Evolutionary conservation across 2,888 invertebrate species (phyloP), one percentile per base, ranked within the genome.

Genomic region (Desoria tigrina): DNA sequence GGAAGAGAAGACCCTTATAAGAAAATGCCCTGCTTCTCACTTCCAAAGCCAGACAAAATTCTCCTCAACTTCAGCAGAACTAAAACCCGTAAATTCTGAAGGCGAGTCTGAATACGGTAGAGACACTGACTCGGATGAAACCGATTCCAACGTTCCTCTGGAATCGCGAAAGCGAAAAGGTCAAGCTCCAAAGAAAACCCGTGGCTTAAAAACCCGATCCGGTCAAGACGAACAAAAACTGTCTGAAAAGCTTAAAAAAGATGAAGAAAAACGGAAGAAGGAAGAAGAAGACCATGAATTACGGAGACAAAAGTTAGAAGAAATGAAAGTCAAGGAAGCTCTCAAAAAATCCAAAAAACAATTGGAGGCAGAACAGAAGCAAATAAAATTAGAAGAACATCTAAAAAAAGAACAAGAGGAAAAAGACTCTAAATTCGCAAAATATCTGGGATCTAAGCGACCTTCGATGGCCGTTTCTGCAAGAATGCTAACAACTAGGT

Each of bases 11-110:
- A 21, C 50, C 7, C 42, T 67, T 7, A 24, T 45, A 1, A 24
- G 56, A 23, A 26, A 37, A 27, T 67, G 67, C 32, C 67, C 67
- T 7, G 67, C 60, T 42, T 9, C 53, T 55, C 56, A 55, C 28
- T 39, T 49, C 6, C 16, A 50, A 23, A 66, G 57, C 28, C 58
- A 45, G 14, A 66, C 56, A n/a, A 55, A 26, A 16, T 50, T 56
- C 21, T 50, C 57, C 11, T 26, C 53, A 21, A 28, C 50, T 2
- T 28, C 54, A 11, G 55, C 62, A n/a, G 59, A 60, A 23, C 54
- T 42, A 2, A 65, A 63, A 24, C 45, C 59, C 4, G 18, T 58
- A 16, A 54, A 49, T 42, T 63, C 61, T 1, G 67, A 67, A 21
- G 67, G 57, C 3, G 67, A 67, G 18, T 61, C 61, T 32, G 16